Base-by-base conservation (phyloP, 2,888 invertebrate genomes). In the Cheilosia grossa region DNA sequence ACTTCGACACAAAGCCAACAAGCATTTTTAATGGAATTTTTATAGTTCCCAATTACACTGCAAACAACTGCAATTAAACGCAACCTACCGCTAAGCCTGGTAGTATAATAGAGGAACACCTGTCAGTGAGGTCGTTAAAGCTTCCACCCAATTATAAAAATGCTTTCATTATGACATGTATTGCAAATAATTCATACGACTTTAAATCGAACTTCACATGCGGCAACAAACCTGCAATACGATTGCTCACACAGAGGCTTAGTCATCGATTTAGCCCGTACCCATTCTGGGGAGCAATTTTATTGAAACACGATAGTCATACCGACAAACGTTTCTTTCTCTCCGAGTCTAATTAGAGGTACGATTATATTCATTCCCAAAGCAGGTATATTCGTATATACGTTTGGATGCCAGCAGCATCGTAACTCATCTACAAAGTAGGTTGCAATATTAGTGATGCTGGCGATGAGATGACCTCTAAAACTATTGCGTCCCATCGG, bases 281-380 rank as follows among this genome's bases (percentile, higher is more conserved):
- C 54, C 54, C 47, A 17, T 21, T 37, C 6, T 51, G 30, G 61
- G 61, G n/a, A 42, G 49, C 44, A 53, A 44, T 73, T 67, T 73
- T 73, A 66, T 74, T 80, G 79, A 67, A 67, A 47, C 56, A 17
- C 33, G 24, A 42, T 47, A 77, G 54, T 21, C 17, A 53, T 40
- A 47, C 44, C 56, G 44, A 17, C 37, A 21, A 56, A 24, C 30
- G 63, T 21, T 19, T 30, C 51, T 66, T 40, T 24, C 58, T 15
- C 47, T 13, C 30, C 42, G 51, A 30, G 33, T 19, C 49, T 79
- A 73, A 79, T 79, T 73, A 73, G 51, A 61, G 53, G 24, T 40
- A 44, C 53, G 56, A 42, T 66, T 59, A 40, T 27, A 66, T 66
- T 66, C 6, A 33, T 56, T 47, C 10, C 44, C 21, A 49, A 49